Percentiles rank a stretch among this genome's conserved stretches.
Evolutionary conservation across 2,113 vertebrate species (phyloP).

Genomic region (Andinoacara biseriatus): DNA sequence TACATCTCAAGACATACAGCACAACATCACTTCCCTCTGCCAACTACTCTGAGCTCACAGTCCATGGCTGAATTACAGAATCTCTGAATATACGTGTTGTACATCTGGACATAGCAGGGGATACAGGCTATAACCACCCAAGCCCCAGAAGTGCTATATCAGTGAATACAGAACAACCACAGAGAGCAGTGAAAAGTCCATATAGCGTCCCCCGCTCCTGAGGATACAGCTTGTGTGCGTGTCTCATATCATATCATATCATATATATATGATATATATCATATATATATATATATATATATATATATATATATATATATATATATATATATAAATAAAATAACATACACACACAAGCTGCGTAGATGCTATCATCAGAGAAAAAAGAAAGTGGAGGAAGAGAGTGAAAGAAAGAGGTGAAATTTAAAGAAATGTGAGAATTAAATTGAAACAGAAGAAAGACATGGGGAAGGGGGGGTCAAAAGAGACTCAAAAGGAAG

Average conservation of each 20-base stretch:
- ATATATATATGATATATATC: constrained; percentile 8
- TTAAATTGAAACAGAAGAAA: not conserved
- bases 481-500: constrained; percentile 30
- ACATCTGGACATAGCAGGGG: constrained; percentile 24
- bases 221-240: constrained; percentile 29
- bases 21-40: constrained; percentile 4
- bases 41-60: not conserved
- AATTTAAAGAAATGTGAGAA: constrained; percentile 10
- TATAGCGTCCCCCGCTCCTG: constrained; percentile 13
- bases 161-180: constrained; percentile 69
- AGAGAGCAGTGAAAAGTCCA: constrained; percentile 47
- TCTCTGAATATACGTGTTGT: constrained; percentile 58
- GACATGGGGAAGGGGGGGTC: not conserved
- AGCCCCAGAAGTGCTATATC: constrained; percentile 60
- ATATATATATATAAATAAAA: constrained; percentile 12
- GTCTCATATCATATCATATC: too few relatives aligned
- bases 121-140: constrained; percentile 34
- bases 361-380: constrained; percentile 8
- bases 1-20: constrained; percentile 6
- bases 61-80: constrained; percentile 38
- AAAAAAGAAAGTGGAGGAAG: not conserved
- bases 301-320: too few relatives aligned
- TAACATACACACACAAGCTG: too few relatives aligned
- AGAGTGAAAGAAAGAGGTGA: constrained; percentile 2
- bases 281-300: too few relatives aligned